Evolutionary conservation across 2,888 invertebrate species (phyloP), one percentile per base, ranked within the genome.

Genomic region (Leucophenga montana): DNA sequence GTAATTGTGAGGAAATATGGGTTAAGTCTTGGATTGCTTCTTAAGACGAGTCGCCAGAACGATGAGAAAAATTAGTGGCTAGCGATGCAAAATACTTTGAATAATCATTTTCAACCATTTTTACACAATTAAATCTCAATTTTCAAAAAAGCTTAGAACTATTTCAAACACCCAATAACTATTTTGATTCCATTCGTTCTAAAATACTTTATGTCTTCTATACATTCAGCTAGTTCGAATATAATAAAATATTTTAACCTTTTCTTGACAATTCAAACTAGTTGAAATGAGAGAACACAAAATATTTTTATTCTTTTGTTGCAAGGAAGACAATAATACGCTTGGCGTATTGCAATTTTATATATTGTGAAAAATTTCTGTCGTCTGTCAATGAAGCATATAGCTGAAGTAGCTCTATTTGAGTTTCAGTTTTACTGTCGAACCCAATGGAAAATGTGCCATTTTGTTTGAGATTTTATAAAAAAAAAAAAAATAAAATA

Each of bases 161-260:
- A n/a, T n/a, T n/a, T n/a, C n/a, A n/a, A n/a, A n/a, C n/a, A n/a
- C n/a, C n/a, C n/a, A n/a, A n/a, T n/a, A n/a, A n/a, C n/a, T n/a
- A n/a, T n/a, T n/a, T n/a, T n/a, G n/a, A n/a, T 20, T 22, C 22
- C 3, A 16, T 48, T 11, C 50, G 22, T 8, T 16, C 61, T 39
- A 66, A 67, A 62, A 33, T 33, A 33, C 8, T 33, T 39, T 11
- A 39, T 1, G 3, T 11, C 1, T 11, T 31, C 14, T 31, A 31
- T 33, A 59, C 78, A 67, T 77, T 72, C 74, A 83, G 76, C 71
- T 70, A 78, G 78, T 82, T 83, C 76, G 80, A 80, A 78, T 77
- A 78, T 75, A 71, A 82, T 83, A 81, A 82, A 16, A 16, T 44
- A 33, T 3, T 62, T 46, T 84, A 82, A 81, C 79, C 80, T 82